Percentiles rank a stretch among this genome's conserved stretches.
Conservation (phyloP, 2,888 invertebrate genomes). For the Andrena dorsata region DNA sequence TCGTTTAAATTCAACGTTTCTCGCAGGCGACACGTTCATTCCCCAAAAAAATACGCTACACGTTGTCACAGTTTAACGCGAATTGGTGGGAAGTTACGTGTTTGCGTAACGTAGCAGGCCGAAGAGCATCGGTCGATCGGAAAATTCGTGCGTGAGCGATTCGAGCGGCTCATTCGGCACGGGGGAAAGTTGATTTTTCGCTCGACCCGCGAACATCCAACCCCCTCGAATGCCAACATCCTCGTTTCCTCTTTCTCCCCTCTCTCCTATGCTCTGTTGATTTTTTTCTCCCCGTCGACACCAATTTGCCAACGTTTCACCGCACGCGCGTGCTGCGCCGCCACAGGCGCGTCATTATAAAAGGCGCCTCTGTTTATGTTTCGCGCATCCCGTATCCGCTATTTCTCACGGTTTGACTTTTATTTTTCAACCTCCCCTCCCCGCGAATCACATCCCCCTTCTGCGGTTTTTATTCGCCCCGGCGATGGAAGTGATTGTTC, state of each 20-base stretch:
- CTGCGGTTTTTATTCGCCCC: neutral
- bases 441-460: constrained; percentile 26
- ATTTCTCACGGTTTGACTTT: constrained; percentile 55
- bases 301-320: constrained; percentile 55
- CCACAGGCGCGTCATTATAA: constrained; percentile 57
- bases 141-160: constrained; percentile 60
- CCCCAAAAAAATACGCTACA: constrained; percentile 27
- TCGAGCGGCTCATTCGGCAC: constrained; percentile 59
- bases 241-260: constrained; percentile 8
- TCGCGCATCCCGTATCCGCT: constrained; percentile 45
- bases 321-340: constrained; percentile 29
- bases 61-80: constrained; percentile 27
- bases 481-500: neutral
- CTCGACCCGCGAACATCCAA: constrained; percentile 28
- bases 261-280: constrained; percentile 5
- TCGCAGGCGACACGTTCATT: neutral
- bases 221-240: constrained; percentile 18
- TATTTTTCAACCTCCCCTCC: constrained; percentile 34
- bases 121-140: constrained; percentile 38
- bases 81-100: constrained; percentile 34
- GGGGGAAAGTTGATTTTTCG: constrained; percentile 64
- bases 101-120: constrained; percentile 51
- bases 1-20: neutral
- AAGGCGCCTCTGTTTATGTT: constrained; percentile 54
- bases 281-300: constrained; percentile 32